Evolutionary conservation across 2,888 invertebrate species (phyloP), one percentile per base, ranked within the genome.

Genomic region (Acheta domesticus): DNA sequence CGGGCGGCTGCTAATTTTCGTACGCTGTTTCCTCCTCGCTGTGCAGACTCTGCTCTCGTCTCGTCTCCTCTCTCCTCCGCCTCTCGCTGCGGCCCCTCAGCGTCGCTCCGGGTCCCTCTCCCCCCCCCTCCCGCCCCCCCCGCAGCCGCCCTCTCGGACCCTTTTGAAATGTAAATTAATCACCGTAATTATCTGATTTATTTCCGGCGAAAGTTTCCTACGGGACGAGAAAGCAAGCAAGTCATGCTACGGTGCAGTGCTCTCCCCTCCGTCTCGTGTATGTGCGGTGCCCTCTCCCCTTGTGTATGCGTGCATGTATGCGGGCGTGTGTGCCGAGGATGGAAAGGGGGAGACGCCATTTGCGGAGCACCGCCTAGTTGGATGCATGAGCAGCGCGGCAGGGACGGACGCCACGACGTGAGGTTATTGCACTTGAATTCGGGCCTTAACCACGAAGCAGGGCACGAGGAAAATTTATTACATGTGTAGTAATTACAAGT

Each of bases 121-220:
- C 48, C 49, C 21, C 73, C 36, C 2, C 48, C 23, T 12, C 36
- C 48, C 12, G 0, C 48, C 8, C 75, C 49, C 5, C 50, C 12
- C 20, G 8, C 16, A 77, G 20, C 49, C 20, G 77, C 73, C 78
- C 20, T 48, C 19, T 48, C 23, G 77, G 50, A 62, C 48, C 76
- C 80, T 79, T 81, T 80, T 81, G 80, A 81, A 76, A 81, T 78
- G 81, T 49, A 79, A 82, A 82, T 82, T 82, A 82, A 82, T 82
- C 81, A 80, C 80, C 74, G 76, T 80, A 80, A 82, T 82, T 82
- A 80, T 82, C 79, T 77, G 79, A 80, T 80, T 79, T 81, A 78
- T 80, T 76, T 79, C 76, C 77, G 75, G 49, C 49, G 77, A 79
- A 77, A 78, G 79, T 77, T 74, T 20, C 20, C 8, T 49, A 75